These are phyloP conservation scores for Alentia gelatinosa DNA, from an alignment of 2,888 invertebrate species.

Conservation along the genomic window DNA sequence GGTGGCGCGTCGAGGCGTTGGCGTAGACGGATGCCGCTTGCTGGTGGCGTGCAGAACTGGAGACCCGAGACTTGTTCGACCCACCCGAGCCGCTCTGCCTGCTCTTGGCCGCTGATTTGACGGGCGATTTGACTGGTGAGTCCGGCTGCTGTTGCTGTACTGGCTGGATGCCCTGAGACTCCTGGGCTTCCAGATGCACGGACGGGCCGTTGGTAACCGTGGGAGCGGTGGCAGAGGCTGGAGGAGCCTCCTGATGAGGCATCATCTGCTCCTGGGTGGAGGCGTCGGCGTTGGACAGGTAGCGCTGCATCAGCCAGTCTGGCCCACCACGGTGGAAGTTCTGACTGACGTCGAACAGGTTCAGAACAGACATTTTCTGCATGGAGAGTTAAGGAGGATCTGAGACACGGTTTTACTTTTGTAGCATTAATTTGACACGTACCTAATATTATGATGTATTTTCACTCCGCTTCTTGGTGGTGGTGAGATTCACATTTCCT, in stretches of 20 bases:
- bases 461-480: no score
- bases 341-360: constrained; percentile 78
- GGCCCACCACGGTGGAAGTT: constrained; percentile 72
- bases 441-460: no score
- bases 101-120: background rate
- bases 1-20: background rate
- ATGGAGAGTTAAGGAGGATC: background rate
- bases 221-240: background rate
- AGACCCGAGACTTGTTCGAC: background rate
- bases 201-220: background rate
- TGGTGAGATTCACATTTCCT: no score
- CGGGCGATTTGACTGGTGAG: background rate
- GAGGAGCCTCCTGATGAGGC: background rate
- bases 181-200: background rate
- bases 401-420: no score
- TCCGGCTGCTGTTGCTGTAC: no score
- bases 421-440: no score
- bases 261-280: background rate
- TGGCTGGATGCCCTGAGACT: background rate
- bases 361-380: constrained; percentile 77
- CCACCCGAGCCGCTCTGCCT: background rate
- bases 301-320: constrained; percentile 76
- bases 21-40: background rate
- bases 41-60: background rate
- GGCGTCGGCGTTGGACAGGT: constrained; percentile 63